These are phyloP conservation scores for Nomia melanderi DNA, from an alignment of 1,140 invertebrate genomes.

Conservation along the genomic window DNA sequence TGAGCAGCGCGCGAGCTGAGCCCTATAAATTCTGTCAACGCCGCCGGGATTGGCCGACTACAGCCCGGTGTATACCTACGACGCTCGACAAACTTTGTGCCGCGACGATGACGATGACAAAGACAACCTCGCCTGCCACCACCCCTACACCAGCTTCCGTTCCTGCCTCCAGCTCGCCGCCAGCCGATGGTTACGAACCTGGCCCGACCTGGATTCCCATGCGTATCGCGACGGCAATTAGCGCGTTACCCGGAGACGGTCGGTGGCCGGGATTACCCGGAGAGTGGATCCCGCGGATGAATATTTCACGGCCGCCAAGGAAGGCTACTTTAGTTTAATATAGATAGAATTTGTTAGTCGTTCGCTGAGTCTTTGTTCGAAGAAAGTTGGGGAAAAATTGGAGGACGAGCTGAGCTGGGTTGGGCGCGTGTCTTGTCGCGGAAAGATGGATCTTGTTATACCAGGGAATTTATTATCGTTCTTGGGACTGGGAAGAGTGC, in stretches of 20 bases:
- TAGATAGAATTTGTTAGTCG: conserved; percentile 14
- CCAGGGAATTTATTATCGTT: too few relatives aligned
- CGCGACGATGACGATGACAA: conserved; percentile 13
- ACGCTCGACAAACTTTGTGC: conserved; percentile 56
- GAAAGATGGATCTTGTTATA: too few relatives aligned
- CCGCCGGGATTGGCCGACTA: conserved; percentile 33
- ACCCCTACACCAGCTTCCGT: too few relatives aligned
- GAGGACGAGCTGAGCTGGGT: too few relatives aligned
- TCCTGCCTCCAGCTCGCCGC: too few relatives aligned
- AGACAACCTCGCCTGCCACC: not conserved
- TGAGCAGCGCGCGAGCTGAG: conserved; percentile 48
- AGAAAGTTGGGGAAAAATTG: too few relatives aligned
- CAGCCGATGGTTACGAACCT: conserved; percentile 2
- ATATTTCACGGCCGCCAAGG: not conserved
- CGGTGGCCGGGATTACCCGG: not conserved
- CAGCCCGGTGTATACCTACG: conserved; percentile 35
- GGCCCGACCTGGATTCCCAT: conserved; percentile 50
- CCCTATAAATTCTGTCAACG: conserved; percentile 62
- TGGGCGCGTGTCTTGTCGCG: too few relatives aligned
- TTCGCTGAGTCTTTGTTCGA: not conserved
- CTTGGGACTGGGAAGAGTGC: too few relatives aligned
- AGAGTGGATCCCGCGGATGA: not conserved
- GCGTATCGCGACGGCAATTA: conserved; percentile 57
- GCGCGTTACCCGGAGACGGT: conserved; percentile 6
- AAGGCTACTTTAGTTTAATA: not conserved